phyloP scores from a whole-genome alignment of 2,888 invertebrate species.

The Boloria selene region DNA sequence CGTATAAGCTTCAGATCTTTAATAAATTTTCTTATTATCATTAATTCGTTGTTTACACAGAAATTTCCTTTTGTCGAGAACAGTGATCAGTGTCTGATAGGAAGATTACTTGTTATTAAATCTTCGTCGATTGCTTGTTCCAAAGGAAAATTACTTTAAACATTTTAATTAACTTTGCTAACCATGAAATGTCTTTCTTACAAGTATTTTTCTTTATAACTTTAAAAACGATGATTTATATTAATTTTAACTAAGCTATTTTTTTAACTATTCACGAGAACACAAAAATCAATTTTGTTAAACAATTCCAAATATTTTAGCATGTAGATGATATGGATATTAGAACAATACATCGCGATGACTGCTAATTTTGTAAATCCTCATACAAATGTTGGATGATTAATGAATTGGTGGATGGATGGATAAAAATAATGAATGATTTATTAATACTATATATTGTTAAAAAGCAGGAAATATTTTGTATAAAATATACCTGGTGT shows the following conservation, averaged over 20 bases:
- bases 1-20: slow-evolving; percentile 28
- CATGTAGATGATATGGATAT: no score
- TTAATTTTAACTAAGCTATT: no score
- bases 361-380: neutral
- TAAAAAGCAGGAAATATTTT: neutral
- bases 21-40: slow-evolving; percentile 38
- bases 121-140: slow-evolving; percentile 7
- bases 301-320: no score
- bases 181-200: neutral
- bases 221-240: neutral
- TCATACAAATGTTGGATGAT: neutral
- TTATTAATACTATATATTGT: neutral
- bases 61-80: slow-evolving; percentile 46
- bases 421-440: no score
- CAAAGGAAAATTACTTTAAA: slow-evolving; percentile 13
- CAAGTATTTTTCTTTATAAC: neutral
- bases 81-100: slow-evolving; percentile 60
- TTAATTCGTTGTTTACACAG: slow-evolving; percentile 44
- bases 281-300: no score
- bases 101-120: slow-evolving; percentile 61
- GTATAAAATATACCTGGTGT: slow-evolving; percentile 58
- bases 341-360: no score
- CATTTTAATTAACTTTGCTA: slow-evolving; percentile 26
- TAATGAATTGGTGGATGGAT: neutral
- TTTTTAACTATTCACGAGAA: no score